Evolutionary conservation across 2,888 invertebrate species (phyloP).

Genomic region (Tinea pellionella): DNA sequence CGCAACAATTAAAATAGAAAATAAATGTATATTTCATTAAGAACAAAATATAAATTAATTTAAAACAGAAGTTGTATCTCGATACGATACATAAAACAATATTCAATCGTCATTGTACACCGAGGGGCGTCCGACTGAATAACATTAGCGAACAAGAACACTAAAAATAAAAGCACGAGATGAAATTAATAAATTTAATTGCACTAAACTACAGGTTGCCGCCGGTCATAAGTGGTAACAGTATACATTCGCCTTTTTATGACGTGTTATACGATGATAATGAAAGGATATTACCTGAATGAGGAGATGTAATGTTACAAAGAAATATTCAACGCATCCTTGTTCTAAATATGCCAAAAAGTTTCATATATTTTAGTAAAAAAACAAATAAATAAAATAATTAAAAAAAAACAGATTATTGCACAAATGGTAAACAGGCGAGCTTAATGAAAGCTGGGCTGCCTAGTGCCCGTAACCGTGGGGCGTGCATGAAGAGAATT

Average conservation of each 20-base stretch:
- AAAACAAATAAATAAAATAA: too few species aligned
- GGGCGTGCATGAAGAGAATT: too few species aligned
- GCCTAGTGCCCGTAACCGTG: too few species aligned
- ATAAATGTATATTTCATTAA: background rate
- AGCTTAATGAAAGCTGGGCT: too few species aligned
- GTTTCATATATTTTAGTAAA: too few species aligned
- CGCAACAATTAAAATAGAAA: background rate
- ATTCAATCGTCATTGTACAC: constrained; percentile 15
- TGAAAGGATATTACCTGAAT: background rate
- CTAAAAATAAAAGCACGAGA: constrained; percentile 39
- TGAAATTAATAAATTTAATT: constrained; percentile 53
- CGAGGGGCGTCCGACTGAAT: constrained; percentile 20
- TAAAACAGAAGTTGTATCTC: background rate
- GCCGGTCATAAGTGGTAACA: constrained; percentile 32
- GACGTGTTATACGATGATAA: constrained; percentile 4
- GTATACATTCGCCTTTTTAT: constrained; percentile 18
- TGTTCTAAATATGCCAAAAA: too few species aligned
- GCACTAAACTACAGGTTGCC: constrained; percentile 34
- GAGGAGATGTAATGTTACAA: background rate
- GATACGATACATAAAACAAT: background rate
- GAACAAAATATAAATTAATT: background rate
- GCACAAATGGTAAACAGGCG: too few species aligned
- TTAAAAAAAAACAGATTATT: too few species aligned
- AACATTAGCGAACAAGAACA: constrained; percentile 22
- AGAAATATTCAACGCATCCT: background rate